Base-by-base conservation (phyloP, 2,888 invertebrate genomes). In the Lasius fuliginosus region DNA sequence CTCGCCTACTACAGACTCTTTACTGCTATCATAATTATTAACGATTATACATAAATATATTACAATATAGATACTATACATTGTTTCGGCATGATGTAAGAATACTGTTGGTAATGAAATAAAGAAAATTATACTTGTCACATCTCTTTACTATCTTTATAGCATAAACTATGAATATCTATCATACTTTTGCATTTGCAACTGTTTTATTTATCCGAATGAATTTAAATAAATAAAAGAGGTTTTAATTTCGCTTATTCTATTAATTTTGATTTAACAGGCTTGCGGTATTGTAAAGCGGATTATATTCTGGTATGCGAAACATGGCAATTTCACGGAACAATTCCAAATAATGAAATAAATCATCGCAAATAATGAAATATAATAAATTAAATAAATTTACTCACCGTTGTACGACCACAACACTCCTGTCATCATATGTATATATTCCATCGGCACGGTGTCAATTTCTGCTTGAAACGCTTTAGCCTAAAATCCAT, bases 41-140 rank as follows among this genome's bases (percentile, higher is more conserved):
- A 90, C 85, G 74, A 89, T 89, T 90, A 90, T 88, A 91, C 81
- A 90, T 84, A 71, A 86, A 86, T 87, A 90, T 87, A 90, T 89
- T 89, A 92, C 86, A 88, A 91, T 90, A 92, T 92, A 92, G 92
- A 92, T 79, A 92, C 90, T 92, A 92, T 92, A 93, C 90, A 92
- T 92, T 93, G 93, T 93, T 93, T 92, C 93, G 90, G 91, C 92
- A 92, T 92, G 88, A 91, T 92, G 93, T 93, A 93, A 92, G 87
- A 90, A 92, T 88, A 92, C 90, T 93, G 93, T 93, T 93, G 93
- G 92, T 93, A 92, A 93, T 92, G 93, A 92, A 93, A 93, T 93
- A 93, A 93, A 93, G 89, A 92, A 92, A 91, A 92, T 92, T 93
- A 93, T 93, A 92, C 91, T 93, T 93, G 92, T 92, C 92, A 91